Evolutionary conservation across 2,113 vertebrate genomes (phyloP).

Genomic region (Podarcis raffonei): DNA sequence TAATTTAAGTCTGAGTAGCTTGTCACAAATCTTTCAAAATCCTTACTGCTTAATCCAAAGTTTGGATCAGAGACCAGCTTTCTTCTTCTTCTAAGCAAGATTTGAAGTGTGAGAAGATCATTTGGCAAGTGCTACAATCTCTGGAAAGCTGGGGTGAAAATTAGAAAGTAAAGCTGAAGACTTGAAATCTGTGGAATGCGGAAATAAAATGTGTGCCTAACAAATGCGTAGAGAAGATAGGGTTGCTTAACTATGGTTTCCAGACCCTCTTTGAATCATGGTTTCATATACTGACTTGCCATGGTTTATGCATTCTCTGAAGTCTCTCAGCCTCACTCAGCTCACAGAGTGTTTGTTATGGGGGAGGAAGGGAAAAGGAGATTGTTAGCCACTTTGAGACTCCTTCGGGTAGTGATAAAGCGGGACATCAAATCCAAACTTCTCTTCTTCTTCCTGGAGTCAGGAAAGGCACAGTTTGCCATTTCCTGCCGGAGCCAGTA

Average conservation of each 20-base stretch:
- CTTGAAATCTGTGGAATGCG: background rate
- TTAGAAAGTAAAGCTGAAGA: conserved; percentile 1
- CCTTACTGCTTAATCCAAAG: conserved; percentile 51
- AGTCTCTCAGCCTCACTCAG: no score
- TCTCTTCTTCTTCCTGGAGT: background rate
- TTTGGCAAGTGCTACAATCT: conserved; percentile 36
- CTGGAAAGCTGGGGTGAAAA: conserved; percentile 22
- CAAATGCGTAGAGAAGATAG: background rate
- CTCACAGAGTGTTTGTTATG: no score
- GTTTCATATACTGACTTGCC: background rate
- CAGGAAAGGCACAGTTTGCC: background rate
- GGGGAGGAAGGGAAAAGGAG: no score
- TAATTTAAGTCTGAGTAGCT: conserved; percentile 56
- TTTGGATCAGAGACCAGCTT: conserved; percentile 41
- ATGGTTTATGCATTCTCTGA: background rate
- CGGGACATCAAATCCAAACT: no score
- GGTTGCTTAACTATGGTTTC: background rate
- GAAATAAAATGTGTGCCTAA: conserved; percentile 13
- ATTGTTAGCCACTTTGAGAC: no score
- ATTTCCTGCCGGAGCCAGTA: background rate
- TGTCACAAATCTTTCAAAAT: conserved; percentile 65
- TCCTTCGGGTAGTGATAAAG: no score
- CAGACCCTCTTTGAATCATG: background rate
- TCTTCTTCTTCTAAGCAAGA: conserved; percentile 39
- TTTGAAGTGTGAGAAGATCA: background rate